Conservation (phyloP, 2,888 invertebrate genomes). For the Amblyjoppa fuscipennis region DNA sequence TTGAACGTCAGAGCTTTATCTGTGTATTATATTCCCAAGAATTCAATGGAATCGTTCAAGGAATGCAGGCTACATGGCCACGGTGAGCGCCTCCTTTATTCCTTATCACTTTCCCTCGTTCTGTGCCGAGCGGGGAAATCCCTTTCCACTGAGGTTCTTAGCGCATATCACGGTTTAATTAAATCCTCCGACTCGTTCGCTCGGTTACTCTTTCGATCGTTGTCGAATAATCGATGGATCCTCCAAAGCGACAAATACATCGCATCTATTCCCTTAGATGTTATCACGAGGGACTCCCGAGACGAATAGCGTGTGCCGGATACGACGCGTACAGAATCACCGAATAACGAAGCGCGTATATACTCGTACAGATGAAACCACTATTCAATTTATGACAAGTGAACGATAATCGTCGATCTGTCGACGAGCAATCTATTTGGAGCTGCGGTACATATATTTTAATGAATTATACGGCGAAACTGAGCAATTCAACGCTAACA, state of each 20-base stretch:
- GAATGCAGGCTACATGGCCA: slow-evolving; percentile 52
- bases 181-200: slow-evolving; percentile 39
- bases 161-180: slow-evolving; percentile 44
- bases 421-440: not conserved
- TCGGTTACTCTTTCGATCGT: not conserved
- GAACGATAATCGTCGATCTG: not conserved
- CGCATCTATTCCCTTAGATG: not conserved
- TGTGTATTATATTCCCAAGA: slow-evolving; percentile 45
- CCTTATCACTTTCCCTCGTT: slow-evolving; percentile 31
- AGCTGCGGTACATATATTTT: not conserved
- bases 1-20: slow-evolving; percentile 29
- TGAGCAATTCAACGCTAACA: not conserved
- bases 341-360: not conserved
- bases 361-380: not conserved
- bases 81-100: slow-evolving; percentile 39
- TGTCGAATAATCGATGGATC: slow-evolving; percentile 29
- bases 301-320: not conserved
- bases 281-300: slow-evolving; percentile 4
- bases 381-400: not conserved
- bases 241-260: not conserved
- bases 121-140: not conserved
- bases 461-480: not conserved
- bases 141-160: slow-evolving; percentile 11
- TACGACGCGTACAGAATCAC: not conserved
- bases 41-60: slow-evolving; percentile 38